These are phyloP conservation scores for Sympetrum striolatum DNA, from an alignment of 2,888 invertebrate genomes.

Conservation along the genomic window DNA sequence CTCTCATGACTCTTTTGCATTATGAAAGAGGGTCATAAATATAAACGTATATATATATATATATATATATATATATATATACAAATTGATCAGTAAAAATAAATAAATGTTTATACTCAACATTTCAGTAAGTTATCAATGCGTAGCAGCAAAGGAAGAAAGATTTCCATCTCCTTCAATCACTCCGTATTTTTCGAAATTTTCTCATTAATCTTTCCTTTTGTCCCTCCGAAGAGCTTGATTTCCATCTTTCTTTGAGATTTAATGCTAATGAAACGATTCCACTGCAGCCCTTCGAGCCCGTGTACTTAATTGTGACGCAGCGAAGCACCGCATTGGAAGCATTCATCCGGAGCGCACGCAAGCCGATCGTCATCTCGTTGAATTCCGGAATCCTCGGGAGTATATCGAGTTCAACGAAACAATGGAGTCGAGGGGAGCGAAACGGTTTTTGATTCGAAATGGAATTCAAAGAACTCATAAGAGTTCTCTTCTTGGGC, in stretches of 20 bases:
- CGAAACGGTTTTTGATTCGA: background rate
- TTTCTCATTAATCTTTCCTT: too few relatives aligned
- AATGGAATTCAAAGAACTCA: background rate
- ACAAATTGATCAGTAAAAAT: too few relatives aligned
- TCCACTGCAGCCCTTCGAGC: background rate
- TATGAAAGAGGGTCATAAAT: too few relatives aligned
- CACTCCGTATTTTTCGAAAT: too few relatives aligned
- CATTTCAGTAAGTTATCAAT: too few relatives aligned
- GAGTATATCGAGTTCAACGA: background rate
- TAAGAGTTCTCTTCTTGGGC: background rate
- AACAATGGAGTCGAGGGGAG: background rate
- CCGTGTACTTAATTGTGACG: background rate
- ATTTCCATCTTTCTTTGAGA: background rate
- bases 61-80: too few relatives aligned
- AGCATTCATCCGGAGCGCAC: background rate
- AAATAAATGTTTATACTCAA: too few relatives aligned
- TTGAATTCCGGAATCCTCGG: background rate
- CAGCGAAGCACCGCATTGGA: background rate
- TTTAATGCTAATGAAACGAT: background rate
- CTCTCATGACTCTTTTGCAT: too few relatives aligned
- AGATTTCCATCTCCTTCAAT: too few relatives aligned
- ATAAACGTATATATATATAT: too few relatives aligned
- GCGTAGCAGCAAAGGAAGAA: too few relatives aligned
- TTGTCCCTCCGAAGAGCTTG: too few relatives aligned
- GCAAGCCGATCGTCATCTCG: background rate